Conservation (phyloP, 2,888 invertebrate species). For the Erebia palarica region DNA sequence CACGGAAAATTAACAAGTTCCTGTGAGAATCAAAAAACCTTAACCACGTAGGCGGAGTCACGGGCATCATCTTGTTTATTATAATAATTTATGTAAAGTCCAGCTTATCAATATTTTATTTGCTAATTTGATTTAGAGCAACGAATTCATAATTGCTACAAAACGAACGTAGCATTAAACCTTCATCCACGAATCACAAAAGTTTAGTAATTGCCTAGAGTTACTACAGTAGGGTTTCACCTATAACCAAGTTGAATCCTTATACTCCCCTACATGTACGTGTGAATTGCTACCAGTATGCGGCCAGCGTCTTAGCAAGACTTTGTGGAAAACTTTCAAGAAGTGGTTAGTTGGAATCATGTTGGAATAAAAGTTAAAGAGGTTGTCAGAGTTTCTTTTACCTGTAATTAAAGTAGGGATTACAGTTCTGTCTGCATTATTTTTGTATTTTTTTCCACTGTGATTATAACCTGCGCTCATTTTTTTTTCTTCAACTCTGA, state of each 20-base stretch:
- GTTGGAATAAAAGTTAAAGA: slow-evolving; percentile 32
- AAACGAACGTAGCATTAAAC: not conserved
- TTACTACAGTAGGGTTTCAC: not conserved
- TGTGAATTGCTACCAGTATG: slow-evolving; percentile 36
- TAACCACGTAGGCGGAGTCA: too few species aligned
- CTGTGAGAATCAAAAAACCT: too few species aligned
- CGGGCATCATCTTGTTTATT: too few species aligned
- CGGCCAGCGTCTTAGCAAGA: slow-evolving; percentile 42
- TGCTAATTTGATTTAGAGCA: too few species aligned
- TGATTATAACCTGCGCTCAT: too few species aligned
- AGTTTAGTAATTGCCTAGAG: not conserved
- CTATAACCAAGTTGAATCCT: slow-evolving; percentile 13
- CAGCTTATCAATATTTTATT: not conserved
- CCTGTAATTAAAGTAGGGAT: slow-evolving; percentile 9
- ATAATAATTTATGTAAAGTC: too few species aligned
- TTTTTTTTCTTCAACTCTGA: too few species aligned
- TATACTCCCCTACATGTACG: slow-evolving; percentile 1
- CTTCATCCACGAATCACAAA: not conserved
- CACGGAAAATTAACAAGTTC: too few species aligned
- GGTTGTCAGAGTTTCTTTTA: slow-evolving; percentile 18
- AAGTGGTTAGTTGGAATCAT: slow-evolving; percentile 32
- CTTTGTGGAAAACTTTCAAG: slow-evolving; percentile 28
- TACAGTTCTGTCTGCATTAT: not conserved
- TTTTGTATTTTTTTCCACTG: too few species aligned
- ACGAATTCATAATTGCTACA: too few species aligned